A percentile compares a stretch with the other conserved stretches of the same genome.
phyloP scores from a whole-genome alignment of 2,888 invertebrate species.

The Dryadula phaetusa region DNA sequence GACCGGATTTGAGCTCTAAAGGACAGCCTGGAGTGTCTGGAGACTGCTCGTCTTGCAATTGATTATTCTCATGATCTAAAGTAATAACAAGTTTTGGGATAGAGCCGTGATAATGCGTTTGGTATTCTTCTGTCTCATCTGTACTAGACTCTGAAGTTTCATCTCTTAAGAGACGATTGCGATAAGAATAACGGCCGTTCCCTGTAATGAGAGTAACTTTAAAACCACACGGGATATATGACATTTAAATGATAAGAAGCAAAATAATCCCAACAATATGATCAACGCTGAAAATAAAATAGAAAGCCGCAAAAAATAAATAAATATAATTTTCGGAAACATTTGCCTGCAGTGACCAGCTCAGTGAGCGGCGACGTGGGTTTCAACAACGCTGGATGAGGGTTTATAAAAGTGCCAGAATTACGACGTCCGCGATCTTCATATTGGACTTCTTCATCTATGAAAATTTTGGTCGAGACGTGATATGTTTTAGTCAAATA shows the following conservation, averaged over 20 bases:
- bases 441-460: slow-evolving; percentile 64
- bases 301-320: slow-evolving; percentile 36
- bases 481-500: neutral
- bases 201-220: slow-evolving; percentile 66
- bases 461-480: slow-evolving; percentile 11
- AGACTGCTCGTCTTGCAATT: slow-evolving; percentile 68
- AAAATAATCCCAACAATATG: slow-evolving; percentile 21
- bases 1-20: slow-evolving; percentile 58
- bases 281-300: slow-evolving; percentile 32
- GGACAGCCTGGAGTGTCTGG: slow-evolving; percentile 75
- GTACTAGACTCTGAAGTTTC: slow-evolving; percentile 77
- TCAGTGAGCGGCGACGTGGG: slow-evolving; percentile 74
- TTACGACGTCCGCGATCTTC: slow-evolving; percentile 72
- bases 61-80: slow-evolving; percentile 71
- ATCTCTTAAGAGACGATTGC: slow-evolving; percentile 61
- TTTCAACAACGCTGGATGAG: slow-evolving; percentile 72
- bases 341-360: slow-evolving; percentile 79
- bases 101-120: slow-evolving; percentile 71
- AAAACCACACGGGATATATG: slow-evolving; percentile 40
- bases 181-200: slow-evolving; percentile 65
- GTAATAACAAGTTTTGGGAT: slow-evolving; percentile 77
- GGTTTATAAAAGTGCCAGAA: slow-evolving; percentile 77
- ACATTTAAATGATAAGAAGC: slow-evolving; percentile 28
- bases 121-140: slow-evolving; percentile 70
- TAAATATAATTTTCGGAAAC: slow-evolving; percentile 4